Percentiles rank a stretch among this genome's conserved stretches.
Evolutionary conservation across 2,113 vertebrate genomes (phyloP).

Genomic region (Struthio camelus): DNA sequence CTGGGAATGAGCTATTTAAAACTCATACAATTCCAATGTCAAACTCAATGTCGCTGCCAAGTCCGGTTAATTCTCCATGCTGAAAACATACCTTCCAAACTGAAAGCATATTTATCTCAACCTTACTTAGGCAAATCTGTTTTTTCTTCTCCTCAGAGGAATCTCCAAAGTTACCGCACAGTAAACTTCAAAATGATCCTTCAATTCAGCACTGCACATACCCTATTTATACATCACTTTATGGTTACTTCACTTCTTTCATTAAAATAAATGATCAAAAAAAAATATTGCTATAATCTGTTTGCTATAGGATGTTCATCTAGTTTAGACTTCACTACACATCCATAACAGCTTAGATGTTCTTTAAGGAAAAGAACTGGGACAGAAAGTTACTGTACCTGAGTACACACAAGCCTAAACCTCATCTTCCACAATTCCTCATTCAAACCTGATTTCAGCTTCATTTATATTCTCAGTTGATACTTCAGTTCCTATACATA

Average conservation of each 20-base stretch:
- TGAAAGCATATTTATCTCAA: background rate
- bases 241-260: background rate
- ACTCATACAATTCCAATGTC: conserved; percentile 31
- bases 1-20: conserved; percentile 29
- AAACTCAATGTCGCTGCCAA: conserved; percentile 36
- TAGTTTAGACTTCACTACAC: conserved; percentile 35
- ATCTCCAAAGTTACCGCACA: background rate
- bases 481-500: fast-evolving
- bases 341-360: background rate
- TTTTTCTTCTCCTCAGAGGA: background rate
- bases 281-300: conserved; percentile 16
- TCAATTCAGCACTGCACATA: background rate
- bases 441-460: background rate
- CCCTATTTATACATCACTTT: no score
- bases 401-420: background rate
- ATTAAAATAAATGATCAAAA: background rate
- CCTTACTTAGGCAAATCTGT: background rate
- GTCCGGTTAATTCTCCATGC: background rate
- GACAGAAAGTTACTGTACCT: background rate
- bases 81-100: background rate
- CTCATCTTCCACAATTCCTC: background rate
- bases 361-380: background rate
- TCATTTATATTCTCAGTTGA: background rate
- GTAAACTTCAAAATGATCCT: background rate
- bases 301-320: conserved; percentile 20